Percentiles rank a stretch among this genome's conserved stretches.
These are phyloP conservation scores for Charadrius vociferus DNA, from an alignment of 2,113 vertebrate species.

Conservation along the genomic window DNA sequence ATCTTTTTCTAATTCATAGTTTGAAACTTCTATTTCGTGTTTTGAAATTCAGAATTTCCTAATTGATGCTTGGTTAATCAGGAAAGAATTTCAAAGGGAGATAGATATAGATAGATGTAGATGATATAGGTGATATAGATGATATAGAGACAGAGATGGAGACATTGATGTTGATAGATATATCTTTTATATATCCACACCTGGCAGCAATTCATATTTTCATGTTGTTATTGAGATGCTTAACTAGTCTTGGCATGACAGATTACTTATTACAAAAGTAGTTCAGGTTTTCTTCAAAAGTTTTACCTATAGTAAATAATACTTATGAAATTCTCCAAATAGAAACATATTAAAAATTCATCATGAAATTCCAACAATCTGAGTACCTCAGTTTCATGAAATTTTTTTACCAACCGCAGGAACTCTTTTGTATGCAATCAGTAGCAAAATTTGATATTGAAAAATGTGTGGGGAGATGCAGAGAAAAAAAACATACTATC, in stretches of 20 bases:
- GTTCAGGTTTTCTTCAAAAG: background rate
- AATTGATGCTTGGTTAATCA: background rate
- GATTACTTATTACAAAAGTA: background rate
- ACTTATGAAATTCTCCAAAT: background rate
- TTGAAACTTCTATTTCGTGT: background rate
- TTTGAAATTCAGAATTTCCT: background rate
- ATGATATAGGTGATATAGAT: background rate
- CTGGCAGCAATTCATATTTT: background rate
- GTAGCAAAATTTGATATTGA: background rate
- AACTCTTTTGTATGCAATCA: background rate
- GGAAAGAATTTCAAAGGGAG: background rate
- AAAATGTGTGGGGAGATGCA: background rate
- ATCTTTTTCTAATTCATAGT: background rate
- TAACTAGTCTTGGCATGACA: background rate
- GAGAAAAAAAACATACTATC: background rate
- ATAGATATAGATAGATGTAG: background rate
- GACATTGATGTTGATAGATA: background rate
- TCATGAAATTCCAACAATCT: background rate
- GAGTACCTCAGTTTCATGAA: background rate
- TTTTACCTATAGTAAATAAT: background rate
- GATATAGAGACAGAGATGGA: background rate
- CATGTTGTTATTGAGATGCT: background rate
- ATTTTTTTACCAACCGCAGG: background rate
- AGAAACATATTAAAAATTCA: background rate
- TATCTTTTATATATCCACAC: background rate